phyloP scores from a whole-genome alignment of 2,888 invertebrate genomes.

The Heliconius sara region DNA sequence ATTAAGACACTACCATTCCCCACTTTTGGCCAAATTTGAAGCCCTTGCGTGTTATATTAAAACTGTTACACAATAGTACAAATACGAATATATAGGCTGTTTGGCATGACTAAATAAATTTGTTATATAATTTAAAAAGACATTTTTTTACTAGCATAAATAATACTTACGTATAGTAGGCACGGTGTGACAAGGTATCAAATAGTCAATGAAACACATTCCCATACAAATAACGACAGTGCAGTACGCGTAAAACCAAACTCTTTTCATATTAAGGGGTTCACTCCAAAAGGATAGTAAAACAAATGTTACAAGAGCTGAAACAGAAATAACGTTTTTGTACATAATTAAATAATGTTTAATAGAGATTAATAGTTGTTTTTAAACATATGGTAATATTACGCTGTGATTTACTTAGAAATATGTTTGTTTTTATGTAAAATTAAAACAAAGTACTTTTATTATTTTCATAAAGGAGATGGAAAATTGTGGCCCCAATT shows the following conservation, averaged over 20 bases:
- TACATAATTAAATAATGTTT: no score
- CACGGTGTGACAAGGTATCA: constrained; percentile 68
- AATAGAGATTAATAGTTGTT: no score
- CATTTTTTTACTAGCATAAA: neutral
- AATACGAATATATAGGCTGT: neutral
- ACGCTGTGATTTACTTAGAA: no score
- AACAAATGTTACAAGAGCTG: constrained; percentile 68
- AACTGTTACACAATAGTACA: no score
- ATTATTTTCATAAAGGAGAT: no score
- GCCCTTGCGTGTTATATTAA: no score
- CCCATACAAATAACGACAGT: constrained; percentile 65
- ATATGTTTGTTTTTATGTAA: no score
- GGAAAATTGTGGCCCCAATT: no score
- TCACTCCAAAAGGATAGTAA: constrained; percentile 75
- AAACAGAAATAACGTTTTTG: constrained; percentile 48
- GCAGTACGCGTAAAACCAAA: constrained; percentile 69
- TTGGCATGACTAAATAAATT: neutral
- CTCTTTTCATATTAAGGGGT: constrained; percentile 61
- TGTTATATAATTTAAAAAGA: neutral
- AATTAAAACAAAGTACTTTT: no score
- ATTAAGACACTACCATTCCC: no score
- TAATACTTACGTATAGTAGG: constrained; percentile 70
- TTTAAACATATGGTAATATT: no score
- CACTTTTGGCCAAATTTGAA: no score
- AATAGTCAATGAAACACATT: constrained; percentile 67